Conservation (phyloP, 2,888 invertebrate species). For the Euplexia lucipara region DNA sequence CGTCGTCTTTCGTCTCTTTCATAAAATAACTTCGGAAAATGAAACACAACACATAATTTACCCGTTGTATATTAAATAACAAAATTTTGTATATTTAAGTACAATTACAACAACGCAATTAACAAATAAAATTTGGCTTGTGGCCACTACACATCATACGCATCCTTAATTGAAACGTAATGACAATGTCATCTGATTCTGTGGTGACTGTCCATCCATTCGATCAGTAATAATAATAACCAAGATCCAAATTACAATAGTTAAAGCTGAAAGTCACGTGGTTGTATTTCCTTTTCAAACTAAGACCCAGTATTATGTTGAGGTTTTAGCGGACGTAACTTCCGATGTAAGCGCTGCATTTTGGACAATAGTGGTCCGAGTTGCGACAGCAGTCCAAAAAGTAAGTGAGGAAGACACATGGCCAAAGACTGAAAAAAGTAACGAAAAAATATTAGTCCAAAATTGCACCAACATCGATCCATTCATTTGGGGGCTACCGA, state of each 20-base stretch:
- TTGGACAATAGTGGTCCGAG: constrained; percentile 90
- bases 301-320: neutral
- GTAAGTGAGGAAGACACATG: constrained; percentile 89
- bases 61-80: constrained; percentile 5
- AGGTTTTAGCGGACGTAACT: constrained; percentile 72
- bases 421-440: constrained; percentile 36
- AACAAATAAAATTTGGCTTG: neutral
- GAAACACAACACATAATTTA: constrained; percentile 1
- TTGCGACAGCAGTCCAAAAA: constrained; percentile 89
- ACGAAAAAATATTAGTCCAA: constrained; percentile 1
- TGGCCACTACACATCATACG: neutral
- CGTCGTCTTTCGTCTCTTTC: neutral
- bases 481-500: too few relatives aligned
- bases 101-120: neutral
- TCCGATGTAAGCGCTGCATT: constrained; percentile 89
- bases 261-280: constrained; percentile 1
- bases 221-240: neutral
- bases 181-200: neutral
- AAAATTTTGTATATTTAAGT: neutral
- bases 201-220: too few relatives aligned
- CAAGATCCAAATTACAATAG: neutral
- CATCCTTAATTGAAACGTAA: neutral
- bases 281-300: neutral
- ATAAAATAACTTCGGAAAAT: neutral
- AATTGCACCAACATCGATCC: too few relatives aligned